phyloP scores from a whole-genome alignment of 2,888 invertebrate genomes.

The Orchesella flavescens region DNA sequence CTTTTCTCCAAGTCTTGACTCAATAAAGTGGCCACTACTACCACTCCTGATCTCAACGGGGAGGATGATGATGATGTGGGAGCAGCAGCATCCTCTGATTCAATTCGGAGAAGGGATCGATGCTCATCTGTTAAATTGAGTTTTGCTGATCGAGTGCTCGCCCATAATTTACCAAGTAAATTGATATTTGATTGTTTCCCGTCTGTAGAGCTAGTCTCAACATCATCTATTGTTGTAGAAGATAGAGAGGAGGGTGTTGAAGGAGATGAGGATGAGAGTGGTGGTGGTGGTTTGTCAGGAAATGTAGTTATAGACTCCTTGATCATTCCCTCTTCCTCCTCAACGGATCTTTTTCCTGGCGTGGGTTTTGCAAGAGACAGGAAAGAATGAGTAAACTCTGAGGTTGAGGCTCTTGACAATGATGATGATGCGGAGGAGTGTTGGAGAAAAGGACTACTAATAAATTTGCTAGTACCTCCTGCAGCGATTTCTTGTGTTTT shows the following conservation, averaged over 20 bases:
- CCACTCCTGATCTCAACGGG: neutral
- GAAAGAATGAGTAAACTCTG: conserved; percentile 21
- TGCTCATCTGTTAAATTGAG: conserved; percentile 71
- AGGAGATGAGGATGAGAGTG: conserved; percentile 14
- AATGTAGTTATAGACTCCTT: conserved; percentile 50
- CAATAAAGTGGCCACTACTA: neutral
- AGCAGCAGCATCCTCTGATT: conserved; percentile 53
- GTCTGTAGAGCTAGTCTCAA: conserved; percentile 15
- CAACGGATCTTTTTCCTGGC: conserved; percentile 30
- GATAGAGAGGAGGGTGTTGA: neutral
- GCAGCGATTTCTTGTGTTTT: neutral
- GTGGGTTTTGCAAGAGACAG: conserved; percentile 4
- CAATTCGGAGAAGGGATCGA: conserved; percentile 68
- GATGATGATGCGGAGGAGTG: conserved; percentile 29
- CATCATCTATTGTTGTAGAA: neutral
- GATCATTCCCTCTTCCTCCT: conserved; percentile 36
- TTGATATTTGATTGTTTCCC: conserved; percentile 67
- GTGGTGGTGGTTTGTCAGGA: conserved; percentile 48
- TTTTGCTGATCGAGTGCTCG: conserved; percentile 66
- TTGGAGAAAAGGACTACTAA: conserved; percentile 33
- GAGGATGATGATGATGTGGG: conserved; percentile 27
- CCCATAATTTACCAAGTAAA: conserved; percentile 70
- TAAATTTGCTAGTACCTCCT: conserved; percentile 40
- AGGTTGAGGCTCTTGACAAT: neutral
- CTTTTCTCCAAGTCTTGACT: conserved; percentile 3